phyloP scores from a whole-genome alignment of 2,797 vertebrate species.

The Spinibarbus caldwelli region DNA sequence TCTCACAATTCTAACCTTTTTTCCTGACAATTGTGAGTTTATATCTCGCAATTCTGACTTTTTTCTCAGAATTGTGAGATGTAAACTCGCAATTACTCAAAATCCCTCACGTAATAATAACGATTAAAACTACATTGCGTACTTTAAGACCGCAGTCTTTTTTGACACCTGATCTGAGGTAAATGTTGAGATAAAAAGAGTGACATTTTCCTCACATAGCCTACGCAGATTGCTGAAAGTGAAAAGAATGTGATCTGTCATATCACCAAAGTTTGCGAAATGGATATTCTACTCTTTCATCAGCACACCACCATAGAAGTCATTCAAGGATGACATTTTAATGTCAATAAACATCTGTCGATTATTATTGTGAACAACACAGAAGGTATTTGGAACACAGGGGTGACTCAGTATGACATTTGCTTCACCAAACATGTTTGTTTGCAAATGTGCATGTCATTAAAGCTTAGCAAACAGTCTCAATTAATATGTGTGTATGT shows the following conservation, averaged over 20 bases:
- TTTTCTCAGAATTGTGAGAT: not conserved
- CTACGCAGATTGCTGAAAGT: not conserved
- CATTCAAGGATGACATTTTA: slow-evolving; percentile 28
- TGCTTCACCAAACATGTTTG: slow-evolving; percentile 3
- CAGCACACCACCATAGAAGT: not conserved
- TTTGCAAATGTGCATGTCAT: not conserved
- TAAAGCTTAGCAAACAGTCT: slow-evolving; percentile 16
- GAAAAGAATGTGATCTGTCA: not conserved
- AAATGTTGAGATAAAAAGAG: not conserved
- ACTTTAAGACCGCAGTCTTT: not conserved
- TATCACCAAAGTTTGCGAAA: not conserved
- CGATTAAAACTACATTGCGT: not conserved
- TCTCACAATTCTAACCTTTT: too few relatives aligned
- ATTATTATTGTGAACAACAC: slow-evolving; percentile 9
- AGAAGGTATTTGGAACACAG: not conserved
- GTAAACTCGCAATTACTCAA: not conserved
- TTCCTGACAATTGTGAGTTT: too few relatives aligned
- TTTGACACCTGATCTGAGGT: not conserved
- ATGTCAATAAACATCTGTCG: not conserved
- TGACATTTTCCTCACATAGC: slow-evolving; percentile 4
- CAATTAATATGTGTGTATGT: not conserved
- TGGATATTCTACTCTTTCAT: not conserved
- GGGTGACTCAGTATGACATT: slow-evolving; percentile 23
- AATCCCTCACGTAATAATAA: not conserved
- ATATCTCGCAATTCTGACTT: not conserved